phyloP scores from a whole-genome alignment of 1,140 invertebrate genomes.

The Dendroctonus valens region DNA sequence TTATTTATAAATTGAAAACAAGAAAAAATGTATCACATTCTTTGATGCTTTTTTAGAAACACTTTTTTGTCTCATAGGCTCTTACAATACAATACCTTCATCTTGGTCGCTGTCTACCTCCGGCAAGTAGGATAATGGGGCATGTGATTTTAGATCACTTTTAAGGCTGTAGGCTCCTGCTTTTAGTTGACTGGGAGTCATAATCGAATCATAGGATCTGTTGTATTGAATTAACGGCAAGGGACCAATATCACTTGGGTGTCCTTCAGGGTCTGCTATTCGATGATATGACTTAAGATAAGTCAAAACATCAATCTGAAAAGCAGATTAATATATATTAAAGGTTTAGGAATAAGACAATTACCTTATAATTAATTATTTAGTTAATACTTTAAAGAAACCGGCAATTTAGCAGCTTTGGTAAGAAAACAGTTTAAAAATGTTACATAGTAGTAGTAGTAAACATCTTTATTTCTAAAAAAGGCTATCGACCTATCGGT shows the following conservation, averaged over 20 bases:
- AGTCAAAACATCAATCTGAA: slow-evolving; percentile 21
- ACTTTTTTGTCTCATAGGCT: background rate
- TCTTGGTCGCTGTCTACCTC: slow-evolving; percentile 2
- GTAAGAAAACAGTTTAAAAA: no score
- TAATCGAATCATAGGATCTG: background rate
- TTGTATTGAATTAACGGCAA: background rate
- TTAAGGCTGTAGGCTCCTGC: slow-evolving; percentile 5
- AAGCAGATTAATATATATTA: background rate
- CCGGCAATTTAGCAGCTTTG: no score
- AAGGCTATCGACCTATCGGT: no score
- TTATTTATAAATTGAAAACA: no score
- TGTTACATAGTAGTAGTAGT: no score
- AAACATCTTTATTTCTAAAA: no score
- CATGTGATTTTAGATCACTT: slow-evolving; percentile 7
- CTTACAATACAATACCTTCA: slow-evolving; percentile 10
- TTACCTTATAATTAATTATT: no score
- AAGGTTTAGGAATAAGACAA: no score
- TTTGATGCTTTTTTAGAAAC: background rate
- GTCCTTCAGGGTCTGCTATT: background rate
- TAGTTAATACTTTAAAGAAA: no score
- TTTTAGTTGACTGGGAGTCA: background rate
- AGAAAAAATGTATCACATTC: background rate
- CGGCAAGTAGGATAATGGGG: slow-evolving; percentile 12
- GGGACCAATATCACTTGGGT: background rate
- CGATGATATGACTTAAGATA: slow-evolving; percentile 15